Base-by-base conservation (phyloP, 2,113 vertebrate species). In the Myxocyprinus asiaticus region DNA sequence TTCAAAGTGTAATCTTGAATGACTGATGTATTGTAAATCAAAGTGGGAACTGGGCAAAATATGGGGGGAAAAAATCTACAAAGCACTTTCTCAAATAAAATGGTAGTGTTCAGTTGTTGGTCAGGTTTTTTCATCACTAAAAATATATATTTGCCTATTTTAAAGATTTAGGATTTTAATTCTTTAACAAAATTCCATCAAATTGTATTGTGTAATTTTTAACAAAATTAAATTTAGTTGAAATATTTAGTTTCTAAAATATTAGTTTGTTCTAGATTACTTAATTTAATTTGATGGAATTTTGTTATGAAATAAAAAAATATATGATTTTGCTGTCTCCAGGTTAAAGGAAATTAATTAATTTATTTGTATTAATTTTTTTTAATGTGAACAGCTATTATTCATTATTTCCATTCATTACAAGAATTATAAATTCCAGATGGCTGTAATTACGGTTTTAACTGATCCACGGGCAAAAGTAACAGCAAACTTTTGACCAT, bases 301-400 rank as follows among this genome's bases (percentile, higher is more conserved):
- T n/a, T n/a, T n/a, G n/a, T n/a, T n/a, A n/a, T n/a, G n/a, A n/a
- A n/a, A n/a, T n/a, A n/a, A n/a, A n/a, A n/a, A n/a, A n/a, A n/a
- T n/a, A n/a, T n/a, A n/a, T n/a, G n/a, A n/a, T n/a, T n/a, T n/a
- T n/a, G n/a, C n/a, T n/a, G n/a, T n/a, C n/a, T n/a, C n/a, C n/a
- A n/a, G n/a, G n/a, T n/a, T n/a, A n/a, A n/a, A n/a, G n/a, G n/a
- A n/a, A n/a, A n/a, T n/a, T n/a, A n/a, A n/a, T n/a, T n/a, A n/a
- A n/a, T n/a, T n/a, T n/a, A n/a, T n/a, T n/a, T n/a, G n/a, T n/a
- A n/a, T n/a, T n/a, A n/a, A n/a, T n/a, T n/a, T n/a, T n/a, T n/a
- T n/a, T n/a, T n/a, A n/a, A n/a, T 59, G 47, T 72, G 76, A 72
- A 55, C n/a, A 78, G 82, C 47, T 72, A 56, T 65, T 64, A 58